Percentiles rank a stretch among this genome's conserved stretches.
These are phyloP conservation scores for Gallirallus australis DNA, from an alignment of 2,797 vertebrate genomes.

Conservation along the genomic window DNA sequence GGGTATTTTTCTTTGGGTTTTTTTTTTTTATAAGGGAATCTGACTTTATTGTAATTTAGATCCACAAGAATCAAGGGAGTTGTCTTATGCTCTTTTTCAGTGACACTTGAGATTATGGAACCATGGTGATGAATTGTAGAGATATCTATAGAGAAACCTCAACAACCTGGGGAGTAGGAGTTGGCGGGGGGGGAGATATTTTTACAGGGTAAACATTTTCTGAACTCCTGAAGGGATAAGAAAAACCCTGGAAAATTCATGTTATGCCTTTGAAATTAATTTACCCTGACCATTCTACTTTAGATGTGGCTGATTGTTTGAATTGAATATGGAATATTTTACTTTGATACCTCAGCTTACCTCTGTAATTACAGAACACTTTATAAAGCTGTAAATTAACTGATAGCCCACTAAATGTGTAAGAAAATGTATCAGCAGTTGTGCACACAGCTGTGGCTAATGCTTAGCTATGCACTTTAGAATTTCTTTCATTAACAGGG, in stretches of 20 bases:
- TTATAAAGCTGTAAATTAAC: slow-evolving; percentile 29
- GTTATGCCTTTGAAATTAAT: not conserved
- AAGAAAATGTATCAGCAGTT: slow-evolving; percentile 37
- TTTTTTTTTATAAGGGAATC: not conserved
- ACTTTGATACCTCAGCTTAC: not conserved
- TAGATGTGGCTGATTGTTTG: not conserved
- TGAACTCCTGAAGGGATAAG: not conserved
- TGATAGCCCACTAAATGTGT: not conserved
- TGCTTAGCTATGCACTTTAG: not conserved
- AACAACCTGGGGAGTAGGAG: not conserved
- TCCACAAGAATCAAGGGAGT: not conserved
- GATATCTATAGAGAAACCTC: not conserved
- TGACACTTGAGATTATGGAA: not conserved
- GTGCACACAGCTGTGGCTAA: not conserved
- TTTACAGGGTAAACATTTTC: not conserved
- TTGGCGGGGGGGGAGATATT: not conserved
- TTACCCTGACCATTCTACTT: not conserved
- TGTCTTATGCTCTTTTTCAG: not conserved
- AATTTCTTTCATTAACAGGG: not conserved
- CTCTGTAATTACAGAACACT: not conserved
- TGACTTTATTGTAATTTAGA: not conserved
- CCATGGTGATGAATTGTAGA: not conserved
- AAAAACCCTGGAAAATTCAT: not conserved
- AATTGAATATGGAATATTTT: not conserved
- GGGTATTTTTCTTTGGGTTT: accelerated